Conservation (phyloP, 2,888 invertebrate genomes). For the Euproctis similis region DNA sequence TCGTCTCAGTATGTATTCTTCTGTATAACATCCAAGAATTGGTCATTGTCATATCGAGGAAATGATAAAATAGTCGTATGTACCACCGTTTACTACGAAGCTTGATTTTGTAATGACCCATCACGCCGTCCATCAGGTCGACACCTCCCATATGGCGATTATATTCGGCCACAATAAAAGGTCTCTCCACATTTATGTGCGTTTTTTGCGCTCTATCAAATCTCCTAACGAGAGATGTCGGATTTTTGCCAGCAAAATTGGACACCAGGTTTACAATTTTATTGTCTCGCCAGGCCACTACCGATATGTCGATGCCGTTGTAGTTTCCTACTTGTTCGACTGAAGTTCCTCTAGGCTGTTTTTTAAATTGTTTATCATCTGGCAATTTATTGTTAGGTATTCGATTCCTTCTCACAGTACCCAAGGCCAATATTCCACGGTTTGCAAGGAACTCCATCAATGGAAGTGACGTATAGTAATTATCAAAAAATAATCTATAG, state of each 20-base stretch:
- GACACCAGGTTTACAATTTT: conserved; percentile 22
- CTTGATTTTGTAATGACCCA: conserved; percentile 1
- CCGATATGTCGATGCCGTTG: background rate
- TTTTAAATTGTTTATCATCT: conserved; percentile 16
- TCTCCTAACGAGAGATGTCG: conserved; percentile 4
- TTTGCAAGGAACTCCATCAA: conserved; percentile 4
- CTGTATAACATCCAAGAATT: conserved; percentile 4
- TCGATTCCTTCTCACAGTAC: conserved; percentile 6
- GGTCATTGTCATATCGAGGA: conserved; percentile 4
- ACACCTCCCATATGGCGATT: background rate
- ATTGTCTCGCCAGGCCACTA: conserved; percentile 10
- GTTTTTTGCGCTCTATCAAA: conserved; percentile 4
- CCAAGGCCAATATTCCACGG: conserved; percentile 7
- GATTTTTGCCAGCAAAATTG: conserved; percentile 14
- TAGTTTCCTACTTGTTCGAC: conserved; percentile 4
- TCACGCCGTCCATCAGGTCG: background rate
- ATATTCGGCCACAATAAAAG: background rate
- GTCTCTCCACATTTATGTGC: conserved; percentile 3
- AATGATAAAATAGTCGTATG: conserved; percentile 4
- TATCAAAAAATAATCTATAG: conserved; percentile 29
- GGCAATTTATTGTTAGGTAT: conserved; percentile 29
- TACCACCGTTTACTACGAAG: background rate
- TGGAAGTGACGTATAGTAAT: conserved; percentile 6
- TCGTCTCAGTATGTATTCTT: conserved; percentile 2
- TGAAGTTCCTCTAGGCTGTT: conserved; percentile 1